Conservation (phyloP, 2,888 invertebrate species). For the Andrena flavipes region DNA sequence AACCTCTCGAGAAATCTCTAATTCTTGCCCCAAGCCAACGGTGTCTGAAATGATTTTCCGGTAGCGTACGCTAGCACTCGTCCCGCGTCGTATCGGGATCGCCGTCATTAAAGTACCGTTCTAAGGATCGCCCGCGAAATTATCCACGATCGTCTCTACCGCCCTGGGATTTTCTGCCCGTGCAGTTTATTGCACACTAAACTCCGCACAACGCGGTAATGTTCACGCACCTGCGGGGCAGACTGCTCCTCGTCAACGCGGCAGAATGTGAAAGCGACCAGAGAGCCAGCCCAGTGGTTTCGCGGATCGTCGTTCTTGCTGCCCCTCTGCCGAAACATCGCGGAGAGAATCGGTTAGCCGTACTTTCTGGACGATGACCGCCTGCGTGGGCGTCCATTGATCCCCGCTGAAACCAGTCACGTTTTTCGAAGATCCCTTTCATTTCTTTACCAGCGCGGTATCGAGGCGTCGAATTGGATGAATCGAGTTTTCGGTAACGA, state of each 20-base stretch:
- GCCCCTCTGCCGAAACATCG: constrained; percentile 14
- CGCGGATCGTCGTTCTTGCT: constrained; percentile 51
- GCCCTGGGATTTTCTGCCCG: constrained; percentile 12
- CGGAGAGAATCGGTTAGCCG: constrained; percentile 15
- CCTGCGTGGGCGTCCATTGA: background rate
- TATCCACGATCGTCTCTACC: constrained; percentile 7
- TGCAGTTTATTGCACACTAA: constrained; percentile 28
- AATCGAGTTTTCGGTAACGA: constrained; percentile 23
- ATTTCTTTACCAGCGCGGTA: background rate
- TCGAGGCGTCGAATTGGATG: background rate
- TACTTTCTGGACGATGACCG: constrained; percentile 10
- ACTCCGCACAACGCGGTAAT: constrained; percentile 36
- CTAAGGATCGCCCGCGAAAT: constrained; percentile 8
- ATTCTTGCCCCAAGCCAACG: background rate
- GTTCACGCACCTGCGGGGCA: constrained; percentile 57
- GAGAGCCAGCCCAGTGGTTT: constrained; percentile 53
- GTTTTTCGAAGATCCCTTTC: background rate
- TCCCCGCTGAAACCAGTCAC: background rate
- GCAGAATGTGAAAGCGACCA: constrained; percentile 55
- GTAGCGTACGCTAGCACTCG: background rate
- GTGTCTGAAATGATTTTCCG: background rate
- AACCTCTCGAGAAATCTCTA: background rate
- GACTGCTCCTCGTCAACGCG: constrained; percentile 23
- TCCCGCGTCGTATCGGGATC: constrained; percentile 8
- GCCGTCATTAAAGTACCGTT: constrained; percentile 32